Evolutionary conservation across 2,888 invertebrate genomes (phyloP), one percentile per base, ranked within the genome.

Genomic region (Malthinus seriepunctatus): DNA sequence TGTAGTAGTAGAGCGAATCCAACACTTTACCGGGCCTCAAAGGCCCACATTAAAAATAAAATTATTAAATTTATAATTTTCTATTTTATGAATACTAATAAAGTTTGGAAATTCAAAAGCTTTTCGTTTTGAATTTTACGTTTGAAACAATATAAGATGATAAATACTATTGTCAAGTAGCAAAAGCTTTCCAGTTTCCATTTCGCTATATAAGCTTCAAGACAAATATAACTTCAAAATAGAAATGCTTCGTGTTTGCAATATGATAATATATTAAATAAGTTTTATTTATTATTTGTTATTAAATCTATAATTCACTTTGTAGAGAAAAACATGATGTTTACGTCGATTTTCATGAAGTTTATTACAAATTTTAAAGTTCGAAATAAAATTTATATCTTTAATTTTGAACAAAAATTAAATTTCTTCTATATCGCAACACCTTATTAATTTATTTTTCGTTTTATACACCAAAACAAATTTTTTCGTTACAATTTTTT

Each of bases 281-380:
- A 62, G 64, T 64, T 62, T 62, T 64, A 62, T 64, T 62, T 62
- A 64, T 60, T 55, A 57, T 62, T 62, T 64, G 64, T 62, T 64
- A 64, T 62, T 64, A 64, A 64, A 64, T 60, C 57, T 62, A 64
- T 64, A 64, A 64, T 60, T 64, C 60, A 62, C 54, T 57, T 64
- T 60, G 51, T 32, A 42, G 53, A 48, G 33, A 56, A 58, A 61
- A 62, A 62, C 52, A 63, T 63, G 53, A 57, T 51, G 46, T 49
- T 42, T 60, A 39, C 55, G 62, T 64, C 64, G 62, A 56, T 56
- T 56, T 60, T 64, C 62, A 57, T 59, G 62, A 33, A 56, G 51
- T 51, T 61, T 49, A 58, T 53, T 60, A 61, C 56, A 62, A 23
- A 23, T 62, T 62, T 56, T 51, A 45, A 62, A 56, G 51, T 45